phyloP scores from a whole-genome alignment of 2,888 invertebrate genomes.

The Cataglyphis cursor region DNA sequence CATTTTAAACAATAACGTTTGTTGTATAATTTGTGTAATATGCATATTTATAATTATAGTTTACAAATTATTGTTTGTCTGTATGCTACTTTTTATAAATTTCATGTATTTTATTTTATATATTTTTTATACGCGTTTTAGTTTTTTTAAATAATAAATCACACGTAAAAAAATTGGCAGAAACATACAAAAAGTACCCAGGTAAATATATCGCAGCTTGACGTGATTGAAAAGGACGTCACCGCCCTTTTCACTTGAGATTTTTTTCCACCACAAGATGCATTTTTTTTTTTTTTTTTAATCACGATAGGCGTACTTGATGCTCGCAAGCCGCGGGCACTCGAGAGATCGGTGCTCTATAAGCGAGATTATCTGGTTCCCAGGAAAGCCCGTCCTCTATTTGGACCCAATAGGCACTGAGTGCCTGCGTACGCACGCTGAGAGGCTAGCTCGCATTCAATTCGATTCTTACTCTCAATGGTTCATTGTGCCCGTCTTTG shows the following conservation, averaged over 20 bases:
- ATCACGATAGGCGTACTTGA: constrained; percentile 53
- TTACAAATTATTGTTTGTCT: neutral
- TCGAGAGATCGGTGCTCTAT: constrained; percentile 77
- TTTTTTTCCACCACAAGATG: constrained; percentile 68
- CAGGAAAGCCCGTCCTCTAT: constrained; percentile 77
- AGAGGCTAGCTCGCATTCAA: constrained; percentile 77
- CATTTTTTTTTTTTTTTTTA: constrained; percentile 66
- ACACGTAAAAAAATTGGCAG: neutral
- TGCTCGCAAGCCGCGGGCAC: constrained; percentile 60
- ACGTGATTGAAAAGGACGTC: constrained; percentile 65
- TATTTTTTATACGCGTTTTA: neutral
- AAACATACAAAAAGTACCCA: neutral
- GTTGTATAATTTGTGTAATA: neutral
- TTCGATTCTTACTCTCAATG: constrained; percentile 77
- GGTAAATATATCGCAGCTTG: neutral
- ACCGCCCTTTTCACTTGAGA: constrained; percentile 62
- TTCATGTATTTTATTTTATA: neutral
- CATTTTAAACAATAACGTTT: neutral
- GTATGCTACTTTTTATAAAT: neutral
- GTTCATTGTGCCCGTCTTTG: constrained; percentile 82
- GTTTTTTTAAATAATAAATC: constrained; percentile 10
- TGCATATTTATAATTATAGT: neutral
- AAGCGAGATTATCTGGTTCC: constrained; percentile 81
- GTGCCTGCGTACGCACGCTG: constrained; percentile 66
- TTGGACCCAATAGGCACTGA: constrained; percentile 71